A percentile compares a stretch with the other conserved stretches of the same genome.
These are phyloP conservation scores for Agonopterix alstromeriana DNA, from an alignment of 2,888 invertebrate genomes.

Conservation along the genomic window DNA sequence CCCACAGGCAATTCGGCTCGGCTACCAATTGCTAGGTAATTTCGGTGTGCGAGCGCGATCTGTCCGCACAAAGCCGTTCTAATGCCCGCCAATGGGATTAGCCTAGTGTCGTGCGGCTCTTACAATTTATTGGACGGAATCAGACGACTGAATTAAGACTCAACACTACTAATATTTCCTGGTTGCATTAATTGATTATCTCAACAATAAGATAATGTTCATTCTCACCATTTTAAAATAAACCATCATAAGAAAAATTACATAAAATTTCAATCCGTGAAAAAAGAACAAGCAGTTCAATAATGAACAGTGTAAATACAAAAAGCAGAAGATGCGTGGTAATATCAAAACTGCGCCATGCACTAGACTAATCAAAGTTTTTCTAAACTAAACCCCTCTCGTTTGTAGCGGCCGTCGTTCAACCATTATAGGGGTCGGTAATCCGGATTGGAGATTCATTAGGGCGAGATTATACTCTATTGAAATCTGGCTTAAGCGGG, in stretches of 20 bases:
- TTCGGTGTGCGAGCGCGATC: conserved; percentile 69
- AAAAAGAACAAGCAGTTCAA: too few relatives aligned
- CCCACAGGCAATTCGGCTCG: conserved; percentile 67
- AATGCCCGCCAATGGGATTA: conserved; percentile 73
- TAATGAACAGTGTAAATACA: too few relatives aligned
- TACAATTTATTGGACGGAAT: conserved; percentile 67
- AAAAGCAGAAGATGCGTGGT: background rate
- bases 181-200: too few relatives aligned
- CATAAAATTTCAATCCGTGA: too few relatives aligned
- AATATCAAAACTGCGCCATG: conserved; percentile 13
- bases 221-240: too few relatives aligned
- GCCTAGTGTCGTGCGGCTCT: conserved; percentile 63
- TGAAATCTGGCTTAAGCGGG: conserved; percentile 72
- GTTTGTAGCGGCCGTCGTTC: conserved; percentile 55
- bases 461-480: conserved; percentile 76
- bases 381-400: conserved; percentile 57
- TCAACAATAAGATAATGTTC: too few relatives aligned
- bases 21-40: conserved; percentile 76
- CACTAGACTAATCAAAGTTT: conserved; percentile 60
- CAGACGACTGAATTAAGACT: conserved; percentile 47
- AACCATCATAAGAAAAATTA: too few relatives aligned
- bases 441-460: conserved; percentile 78
- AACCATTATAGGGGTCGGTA: conserved; percentile 61
- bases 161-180: conserved; percentile 5
- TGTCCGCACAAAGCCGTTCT: conserved; percentile 72